A percentile compares a stretch with the other conserved stretches of the same genome.
Evolutionary conservation across 1,140 invertebrate species (phyloP).

Genomic region (Drosophila bipectinata): DNA sequence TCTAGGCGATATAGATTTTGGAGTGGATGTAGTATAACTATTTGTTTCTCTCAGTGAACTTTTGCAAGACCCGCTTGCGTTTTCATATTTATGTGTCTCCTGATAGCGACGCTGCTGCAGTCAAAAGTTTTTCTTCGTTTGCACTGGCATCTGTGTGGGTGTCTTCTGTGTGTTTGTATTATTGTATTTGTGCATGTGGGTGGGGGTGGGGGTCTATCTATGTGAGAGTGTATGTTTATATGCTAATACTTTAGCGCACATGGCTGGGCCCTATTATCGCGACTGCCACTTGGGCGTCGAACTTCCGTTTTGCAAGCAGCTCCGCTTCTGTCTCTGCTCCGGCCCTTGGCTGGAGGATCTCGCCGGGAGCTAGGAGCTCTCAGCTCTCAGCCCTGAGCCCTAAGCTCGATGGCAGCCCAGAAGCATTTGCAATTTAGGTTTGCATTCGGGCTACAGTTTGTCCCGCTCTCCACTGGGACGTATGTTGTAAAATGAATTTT

Average conservation of each 20-base stretch:
- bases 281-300: slow-evolving; percentile 81
- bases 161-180: not conserved
- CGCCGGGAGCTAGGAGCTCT: not conserved
- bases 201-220: not conserved
- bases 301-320: slow-evolving; percentile 60
- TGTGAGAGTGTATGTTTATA: slow-evolving; percentile 61
- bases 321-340: not conserved
- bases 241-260: slow-evolving; percentile 81
- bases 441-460: slow-evolving; percentile 34
- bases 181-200: slow-evolving; percentile 15
- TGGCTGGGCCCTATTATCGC: slow-evolving; percentile 77
- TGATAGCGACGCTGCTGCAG: slow-evolving; percentile 67
- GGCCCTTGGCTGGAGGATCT: slow-evolving; percentile 51
- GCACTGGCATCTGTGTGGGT: slow-evolving; percentile 35
- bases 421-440: slow-evolving; percentile 74
- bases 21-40: no score
- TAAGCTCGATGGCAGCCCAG: slow-evolving; percentile 58
- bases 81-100: slow-evolving; percentile 82
- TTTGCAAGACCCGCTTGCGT: slow-evolving; percentile 65
- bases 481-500: slow-evolving; percentile 78
- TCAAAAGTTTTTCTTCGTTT: slow-evolving; percentile 73
- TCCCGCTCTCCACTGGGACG: slow-evolving; percentile 25
- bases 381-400: slow-evolving; percentile 22
- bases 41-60: slow-evolving; percentile 38
- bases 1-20: not conserved